phyloP scores from a whole-genome alignment of 2,888 invertebrate genomes.

The Argyresthia albistria region DNA sequence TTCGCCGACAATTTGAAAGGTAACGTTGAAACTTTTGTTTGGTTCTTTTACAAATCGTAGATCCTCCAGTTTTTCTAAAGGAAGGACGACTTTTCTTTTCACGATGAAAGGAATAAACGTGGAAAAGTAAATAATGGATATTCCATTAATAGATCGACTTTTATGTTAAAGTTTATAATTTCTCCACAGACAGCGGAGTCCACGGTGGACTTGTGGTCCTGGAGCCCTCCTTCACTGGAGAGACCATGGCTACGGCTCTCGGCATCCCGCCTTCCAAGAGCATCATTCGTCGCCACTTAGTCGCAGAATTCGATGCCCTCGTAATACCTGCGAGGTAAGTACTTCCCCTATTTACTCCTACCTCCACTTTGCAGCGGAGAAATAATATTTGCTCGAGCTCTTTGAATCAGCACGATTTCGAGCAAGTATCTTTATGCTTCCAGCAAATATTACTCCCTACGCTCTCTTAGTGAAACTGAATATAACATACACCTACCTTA shows the following conservation, averaged over 20 bases:
- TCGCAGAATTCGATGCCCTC: slow-evolving; percentile 91
- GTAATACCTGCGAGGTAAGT: slow-evolving; percentile 94
- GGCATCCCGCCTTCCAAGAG: slow-evolving; percentile 94
- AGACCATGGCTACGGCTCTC: slow-evolving; percentile 93
- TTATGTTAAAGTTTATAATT: neutral
- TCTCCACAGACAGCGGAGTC: slow-evolving; percentile 86
- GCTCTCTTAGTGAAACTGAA: no score
- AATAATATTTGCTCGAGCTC: slow-evolving; percentile 28
- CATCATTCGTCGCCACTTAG: slow-evolving; percentile 92
- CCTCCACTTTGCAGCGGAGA: slow-evolving; percentile 15
- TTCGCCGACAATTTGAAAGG: slow-evolving; percentile 95
- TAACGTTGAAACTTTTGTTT: slow-evolving; percentile 26
- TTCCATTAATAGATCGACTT: no score
- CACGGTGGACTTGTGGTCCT: slow-evolving; percentile 95
- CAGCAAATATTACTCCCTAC: neutral
- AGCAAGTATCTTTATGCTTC: slow-evolving; percentile 2
- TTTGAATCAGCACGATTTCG: slow-evolving; percentile 3
- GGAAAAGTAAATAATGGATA: no score
- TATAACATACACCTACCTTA: no score
- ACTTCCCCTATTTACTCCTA: slow-evolving; percentile 7
- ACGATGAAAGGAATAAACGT: no score
- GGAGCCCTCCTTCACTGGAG: slow-evolving; percentile 94
- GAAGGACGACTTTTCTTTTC: no score
- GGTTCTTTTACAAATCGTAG: no score
- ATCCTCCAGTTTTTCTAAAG: no score